Evolutionary conservation across 2,797 vertebrate species (phyloP).

Genomic region (Merluccius polli): DNA sequence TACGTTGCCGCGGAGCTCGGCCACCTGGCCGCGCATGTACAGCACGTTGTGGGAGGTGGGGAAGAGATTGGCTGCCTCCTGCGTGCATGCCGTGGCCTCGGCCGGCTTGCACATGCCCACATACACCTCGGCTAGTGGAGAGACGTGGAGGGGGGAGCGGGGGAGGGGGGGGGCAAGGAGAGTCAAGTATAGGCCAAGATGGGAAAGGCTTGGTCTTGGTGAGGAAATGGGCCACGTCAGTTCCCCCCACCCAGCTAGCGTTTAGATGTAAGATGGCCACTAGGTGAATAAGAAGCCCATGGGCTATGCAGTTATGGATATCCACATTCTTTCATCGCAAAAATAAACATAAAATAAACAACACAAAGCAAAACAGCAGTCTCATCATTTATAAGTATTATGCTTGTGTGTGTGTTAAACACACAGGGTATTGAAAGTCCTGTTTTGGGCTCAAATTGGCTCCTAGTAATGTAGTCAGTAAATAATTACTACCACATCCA

Average conservation of each 20-base stretch:
- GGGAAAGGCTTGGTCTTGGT: not conserved
- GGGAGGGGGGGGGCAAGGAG: not conserved
- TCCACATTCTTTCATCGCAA: no score
- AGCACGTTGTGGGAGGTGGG: conserved; percentile 95
- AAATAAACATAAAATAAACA: no score
- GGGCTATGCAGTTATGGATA: no score
- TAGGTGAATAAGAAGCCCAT: no score
- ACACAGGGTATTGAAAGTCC: no score
- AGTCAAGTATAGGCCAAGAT: not conserved
- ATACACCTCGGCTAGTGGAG: conserved; percentile 88
- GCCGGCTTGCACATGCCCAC: conserved; percentile 92
- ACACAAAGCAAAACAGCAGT: no score
- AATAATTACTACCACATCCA: no score
- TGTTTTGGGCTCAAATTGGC: no score
- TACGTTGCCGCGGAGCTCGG: conserved; percentile 87
- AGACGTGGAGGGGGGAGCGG: not conserved
- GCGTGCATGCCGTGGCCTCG: conserved; percentile 93
- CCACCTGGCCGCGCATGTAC: conserved; percentile 94
- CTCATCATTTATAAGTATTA: no score
- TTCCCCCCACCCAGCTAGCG: not conserved
- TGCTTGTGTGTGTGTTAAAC: no score
- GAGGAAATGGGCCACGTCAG: not conserved
- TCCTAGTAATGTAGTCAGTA: no score
- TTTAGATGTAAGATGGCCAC: no score
- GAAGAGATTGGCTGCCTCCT: conserved; percentile 95